phyloP scores from a whole-genome alignment of 1,140 invertebrate species.

The Xylocopa sonorina region DNA sequence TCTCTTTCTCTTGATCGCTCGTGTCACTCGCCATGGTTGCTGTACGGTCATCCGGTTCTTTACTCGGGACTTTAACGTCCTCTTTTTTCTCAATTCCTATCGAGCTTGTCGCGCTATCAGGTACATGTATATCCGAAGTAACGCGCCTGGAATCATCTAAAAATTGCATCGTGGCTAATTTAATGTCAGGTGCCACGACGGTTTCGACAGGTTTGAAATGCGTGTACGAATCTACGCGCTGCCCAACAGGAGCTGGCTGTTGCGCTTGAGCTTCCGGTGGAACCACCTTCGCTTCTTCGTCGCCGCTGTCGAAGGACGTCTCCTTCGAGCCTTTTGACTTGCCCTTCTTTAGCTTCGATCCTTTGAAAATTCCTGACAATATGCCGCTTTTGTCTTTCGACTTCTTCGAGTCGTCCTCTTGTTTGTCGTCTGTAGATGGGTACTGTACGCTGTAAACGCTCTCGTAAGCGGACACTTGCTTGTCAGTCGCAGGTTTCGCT shows the following conservation, averaged over 20 bases:
- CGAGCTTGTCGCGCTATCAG: neutral
- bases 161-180: slow-evolving; percentile 56
- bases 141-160: slow-evolving; percentile 64
- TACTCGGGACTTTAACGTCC: neutral
- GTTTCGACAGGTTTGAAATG: slow-evolving; percentile 20
- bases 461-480: slow-evolving; percentile 68
- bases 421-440: slow-evolving; percentile 59
- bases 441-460: slow-evolving; percentile 69
- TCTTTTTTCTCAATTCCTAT: slow-evolving; percentile 1
- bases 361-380: slow-evolving; percentile 78
- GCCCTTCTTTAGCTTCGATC: slow-evolving; percentile 73
- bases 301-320: slow-evolving; percentile 71
- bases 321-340: slow-evolving; percentile 76
- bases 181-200: slow-evolving; percentile 25
- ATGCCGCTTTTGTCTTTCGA: slow-evolving; percentile 76
- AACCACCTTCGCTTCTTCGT: slow-evolving; percentile 66
- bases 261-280: slow-evolving; percentile 2
- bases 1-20: slow-evolving; percentile 51
- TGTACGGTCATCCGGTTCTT: slow-evolving; percentile 14
- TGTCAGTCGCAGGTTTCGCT: neutral
- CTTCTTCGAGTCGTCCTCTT: slow-evolving; percentile 73
- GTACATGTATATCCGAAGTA: slow-evolving; percentile 34
- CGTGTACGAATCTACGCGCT: neutral
- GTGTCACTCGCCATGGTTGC: neutral
- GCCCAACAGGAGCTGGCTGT: neutral